Percentiles rank a stretch among this genome's conserved stretches.
These are phyloP conservation scores for Yponomeuta cagnagella DNA, from an alignment of 2,888 invertebrate species.

Conservation along the genomic window DNA sequence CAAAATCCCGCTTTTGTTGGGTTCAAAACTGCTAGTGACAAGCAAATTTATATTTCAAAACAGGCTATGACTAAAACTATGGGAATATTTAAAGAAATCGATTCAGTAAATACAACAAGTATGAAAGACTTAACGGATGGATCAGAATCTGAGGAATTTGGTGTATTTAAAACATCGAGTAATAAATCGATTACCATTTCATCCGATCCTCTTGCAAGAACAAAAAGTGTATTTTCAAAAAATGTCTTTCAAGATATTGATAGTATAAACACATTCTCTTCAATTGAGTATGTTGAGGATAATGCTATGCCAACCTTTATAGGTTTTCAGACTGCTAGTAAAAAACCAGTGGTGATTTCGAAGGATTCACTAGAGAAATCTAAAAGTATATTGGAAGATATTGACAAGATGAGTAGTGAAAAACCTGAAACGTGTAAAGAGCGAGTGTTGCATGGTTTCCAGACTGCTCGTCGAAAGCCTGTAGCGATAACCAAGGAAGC, in stretches of 20 bases:
- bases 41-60: conserved; percentile 19
- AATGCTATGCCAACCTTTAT: no score
- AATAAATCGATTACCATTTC: neutral
- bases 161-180: neutral
- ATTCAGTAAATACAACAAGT: neutral
- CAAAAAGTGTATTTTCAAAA: conserved; percentile 25
- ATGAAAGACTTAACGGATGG: neutral
- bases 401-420: no score
- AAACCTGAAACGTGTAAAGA: no score
- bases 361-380: no score
- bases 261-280: conserved; percentile 1
- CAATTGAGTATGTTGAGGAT: no score
- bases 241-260: conserved; percentile 39
- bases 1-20: neutral
- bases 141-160: neutral
- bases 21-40: conserved; percentile 20
- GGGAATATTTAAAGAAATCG: conserved; percentile 18
- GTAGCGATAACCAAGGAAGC: no score
- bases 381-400: no score
- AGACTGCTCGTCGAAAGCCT: no score
- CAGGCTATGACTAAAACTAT: conserved; percentile 19
- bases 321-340: neutral
- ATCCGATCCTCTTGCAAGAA: neutral
- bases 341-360: no score
- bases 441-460: no score